phyloP scores from a whole-genome alignment of 2,797 vertebrate species.

The Natrix natrix region DNA sequence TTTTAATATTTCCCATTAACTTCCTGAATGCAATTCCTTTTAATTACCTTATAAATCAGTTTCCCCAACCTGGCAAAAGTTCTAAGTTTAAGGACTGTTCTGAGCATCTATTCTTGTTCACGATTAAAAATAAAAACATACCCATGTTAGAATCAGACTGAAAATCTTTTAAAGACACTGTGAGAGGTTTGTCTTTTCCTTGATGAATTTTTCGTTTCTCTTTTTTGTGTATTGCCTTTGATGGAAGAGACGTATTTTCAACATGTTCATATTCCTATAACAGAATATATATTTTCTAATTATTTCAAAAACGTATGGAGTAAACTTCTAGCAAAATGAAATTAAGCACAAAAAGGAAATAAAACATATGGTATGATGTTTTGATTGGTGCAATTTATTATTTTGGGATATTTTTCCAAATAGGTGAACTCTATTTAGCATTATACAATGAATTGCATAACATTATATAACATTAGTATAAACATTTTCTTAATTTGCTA shows the following conservation, averaged over 20 bases:
- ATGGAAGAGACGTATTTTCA: conserved; percentile 79
- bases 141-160: conserved; percentile 81
- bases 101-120: conserved; percentile 5
- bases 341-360: not conserved
- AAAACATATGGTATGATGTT: not conserved
- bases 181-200: conserved; percentile 88
- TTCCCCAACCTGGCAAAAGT: conserved; percentile 23
- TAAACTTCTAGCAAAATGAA: not conserved
- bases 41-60: not conserved
- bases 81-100: conserved; percentile 14
- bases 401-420: not conserved
- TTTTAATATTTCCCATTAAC: not conserved
- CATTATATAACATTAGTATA: not conserved
- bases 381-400: not conserved
- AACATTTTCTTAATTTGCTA: not conserved
- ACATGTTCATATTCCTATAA: conserved; percentile 72
- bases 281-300: conserved; percentile 35
- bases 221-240: conserved; percentile 83
- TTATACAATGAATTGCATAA: not conserved
- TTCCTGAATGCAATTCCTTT: not conserved
- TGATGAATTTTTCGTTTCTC: conserved; percentile 90
- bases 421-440: not conserved
- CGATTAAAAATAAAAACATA: conserved; percentile 36
- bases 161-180: conserved; percentile 91
- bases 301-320: not conserved